Evolutionary conservation across 64 coral and sea anemone genomes (phyloP).

Genomic region (Montipora sp.): DNA sequence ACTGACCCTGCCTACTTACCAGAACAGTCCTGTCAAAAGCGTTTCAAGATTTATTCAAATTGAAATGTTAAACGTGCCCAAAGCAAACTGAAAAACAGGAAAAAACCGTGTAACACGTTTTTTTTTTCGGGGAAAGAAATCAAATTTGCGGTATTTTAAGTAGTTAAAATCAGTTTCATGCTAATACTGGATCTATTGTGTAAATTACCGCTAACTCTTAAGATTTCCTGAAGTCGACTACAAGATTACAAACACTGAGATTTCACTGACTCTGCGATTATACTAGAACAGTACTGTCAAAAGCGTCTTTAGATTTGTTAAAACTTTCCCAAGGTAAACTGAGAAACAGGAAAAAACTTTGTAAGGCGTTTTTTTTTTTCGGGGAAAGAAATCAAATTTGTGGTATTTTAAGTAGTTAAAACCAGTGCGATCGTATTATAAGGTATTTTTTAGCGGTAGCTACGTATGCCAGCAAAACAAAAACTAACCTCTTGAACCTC

Average conservation of each 20-base stretch:
- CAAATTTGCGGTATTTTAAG: not conserved
- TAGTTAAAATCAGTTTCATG: not conserved
- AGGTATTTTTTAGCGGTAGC: not conserved
- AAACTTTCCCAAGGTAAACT: no score
- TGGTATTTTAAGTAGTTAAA: not conserved
- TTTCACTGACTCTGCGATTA: no score
- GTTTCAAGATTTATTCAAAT: no score
- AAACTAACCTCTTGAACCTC: not conserved
- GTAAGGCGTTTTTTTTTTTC: not conserved
- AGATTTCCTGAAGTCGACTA: no score
- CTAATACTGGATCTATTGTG: no score
- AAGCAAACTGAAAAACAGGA: no score
- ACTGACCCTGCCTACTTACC: no score
- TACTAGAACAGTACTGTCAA: not conserved
- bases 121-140: not conserved
- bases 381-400: not conserved
- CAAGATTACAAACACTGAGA: no score
- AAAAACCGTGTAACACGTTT: not conserved
- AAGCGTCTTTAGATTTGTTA: no score
- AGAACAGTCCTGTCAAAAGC: no score
- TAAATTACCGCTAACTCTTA: no score
- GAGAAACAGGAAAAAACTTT: not conserved
- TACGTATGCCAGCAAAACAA: not conserved
- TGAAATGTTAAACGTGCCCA: no score
- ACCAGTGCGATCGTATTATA: not conserved